Percentiles rank a stretch among this genome's conserved stretches.
phyloP scores from a whole-genome alignment of 1,140 invertebrate genomes.

The Aphelinus atriplicis region DNA sequence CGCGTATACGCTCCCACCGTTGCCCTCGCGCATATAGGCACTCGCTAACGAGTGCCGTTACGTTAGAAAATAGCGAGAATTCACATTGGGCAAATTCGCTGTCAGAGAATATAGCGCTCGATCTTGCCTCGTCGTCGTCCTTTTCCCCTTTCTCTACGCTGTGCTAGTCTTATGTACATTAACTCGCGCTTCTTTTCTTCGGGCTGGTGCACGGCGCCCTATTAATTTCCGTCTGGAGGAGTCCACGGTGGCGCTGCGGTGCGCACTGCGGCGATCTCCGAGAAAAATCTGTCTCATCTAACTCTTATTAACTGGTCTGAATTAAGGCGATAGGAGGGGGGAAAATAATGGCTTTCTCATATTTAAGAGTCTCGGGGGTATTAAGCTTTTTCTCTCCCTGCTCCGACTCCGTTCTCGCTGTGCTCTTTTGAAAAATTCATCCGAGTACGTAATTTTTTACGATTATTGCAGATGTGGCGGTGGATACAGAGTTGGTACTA shows the following conservation, averaged over 20 bases:
- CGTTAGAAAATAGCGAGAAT: conserved; percentile 40
- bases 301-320: not conserved
- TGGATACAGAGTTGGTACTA: too few relatives aligned
- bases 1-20: too few relatives aligned
- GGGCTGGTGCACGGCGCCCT: not conserved
- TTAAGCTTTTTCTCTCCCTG: conserved; percentile 2
- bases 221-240: conserved; percentile 1
- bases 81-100: conserved; percentile 38
- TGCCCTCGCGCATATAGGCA: not conserved
- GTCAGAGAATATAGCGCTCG: not conserved
- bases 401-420: not conserved
- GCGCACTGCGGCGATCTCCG: not conserved
- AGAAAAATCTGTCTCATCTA: conserved; percentile 1
- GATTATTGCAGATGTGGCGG: too few relatives aligned
- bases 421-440: too few relatives aligned
- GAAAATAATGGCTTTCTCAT: too few relatives aligned
- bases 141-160: not conserved
- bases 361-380: too few relatives aligned
- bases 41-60: not conserved
- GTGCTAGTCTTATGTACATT: not conserved
- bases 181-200: not conserved
- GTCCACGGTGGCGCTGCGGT: too few relatives aligned
- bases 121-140: not conserved
- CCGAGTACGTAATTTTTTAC: too few relatives aligned
- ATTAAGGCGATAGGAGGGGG: too few relatives aligned